phyloP scores from a whole-genome alignment of 1,140 invertebrate genomes.

The Apis florea region DNA sequence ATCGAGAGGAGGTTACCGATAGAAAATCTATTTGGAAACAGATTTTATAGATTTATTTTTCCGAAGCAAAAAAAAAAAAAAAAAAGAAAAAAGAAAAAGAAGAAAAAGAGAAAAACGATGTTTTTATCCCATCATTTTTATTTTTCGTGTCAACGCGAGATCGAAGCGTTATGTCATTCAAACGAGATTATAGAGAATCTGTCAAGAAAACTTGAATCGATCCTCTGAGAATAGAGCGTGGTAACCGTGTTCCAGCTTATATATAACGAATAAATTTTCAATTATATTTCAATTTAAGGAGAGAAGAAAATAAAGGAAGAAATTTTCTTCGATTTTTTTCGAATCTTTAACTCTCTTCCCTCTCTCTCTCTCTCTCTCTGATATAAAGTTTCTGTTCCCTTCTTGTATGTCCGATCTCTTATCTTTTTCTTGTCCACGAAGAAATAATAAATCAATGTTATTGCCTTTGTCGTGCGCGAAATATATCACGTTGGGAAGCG shows the following conservation, averaged over 20 bases:
- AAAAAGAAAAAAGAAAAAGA: neutral
- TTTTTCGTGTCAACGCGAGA: neutral
- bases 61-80: neutral
- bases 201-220: neutral
- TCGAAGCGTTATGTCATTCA: neutral
- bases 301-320: neutral
- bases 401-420: no score
- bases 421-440: no score
- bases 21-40: neutral
- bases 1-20: neutral
- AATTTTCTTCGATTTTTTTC: neutral
- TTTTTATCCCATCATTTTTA: neutral
- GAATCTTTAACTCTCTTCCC: neutral
- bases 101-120: no score
- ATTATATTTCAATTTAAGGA: neutral
- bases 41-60: neutral
- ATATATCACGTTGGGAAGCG: conserved; percentile 23
- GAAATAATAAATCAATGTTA: conserved; percentile 40
- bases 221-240: neutral
- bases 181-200: neutral
- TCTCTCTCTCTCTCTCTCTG: no score
- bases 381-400: neutral
- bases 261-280: neutral
- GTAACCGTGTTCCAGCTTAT: no score
- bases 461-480: conserved; percentile 28